A percentile compares a stretch with the other conserved stretches of the same genome.
Conservation (phyloP, 2,888 invertebrate genomes). For the Pediacus dermestoides region DNA sequence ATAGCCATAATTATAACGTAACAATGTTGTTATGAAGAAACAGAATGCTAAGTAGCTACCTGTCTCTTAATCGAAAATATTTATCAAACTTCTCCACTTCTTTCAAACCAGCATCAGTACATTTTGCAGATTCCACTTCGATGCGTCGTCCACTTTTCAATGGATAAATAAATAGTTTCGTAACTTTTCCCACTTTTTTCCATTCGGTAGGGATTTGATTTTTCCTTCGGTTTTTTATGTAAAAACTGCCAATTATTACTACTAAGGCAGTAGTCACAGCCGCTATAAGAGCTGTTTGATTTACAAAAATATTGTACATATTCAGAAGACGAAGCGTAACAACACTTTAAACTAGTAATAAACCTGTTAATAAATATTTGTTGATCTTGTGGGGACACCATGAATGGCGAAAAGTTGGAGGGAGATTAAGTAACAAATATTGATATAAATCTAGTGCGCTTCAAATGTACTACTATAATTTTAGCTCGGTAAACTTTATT, state of each 20-base stretch:
- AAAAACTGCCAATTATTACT: constrained; percentile 14
- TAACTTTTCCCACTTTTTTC: constrained; percentile 29
- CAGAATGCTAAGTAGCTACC: too few relatives aligned
- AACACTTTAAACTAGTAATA: too few relatives aligned
- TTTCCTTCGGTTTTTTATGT: constrained; percentile 19
- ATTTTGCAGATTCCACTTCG: constrained; percentile 23
- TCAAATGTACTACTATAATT: too few relatives aligned
- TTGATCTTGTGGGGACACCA: too few relatives aligned
- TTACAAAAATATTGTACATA: too few relatives aligned
- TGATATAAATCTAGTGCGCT: too few relatives aligned
- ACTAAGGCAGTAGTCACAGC: not conserved
- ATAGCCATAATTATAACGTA: too few relatives aligned
- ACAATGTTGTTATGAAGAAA: not conserved
- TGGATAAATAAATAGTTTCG: constrained; percentile 30
- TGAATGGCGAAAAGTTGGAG: too few relatives aligned
- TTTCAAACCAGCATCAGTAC: constrained; percentile 25
- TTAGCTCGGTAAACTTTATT: too few relatives aligned
- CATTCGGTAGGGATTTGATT: constrained; percentile 28
- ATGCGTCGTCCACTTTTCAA: constrained; percentile 31
- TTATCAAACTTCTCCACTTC: constrained; percentile 20
- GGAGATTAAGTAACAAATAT: too few relatives aligned
- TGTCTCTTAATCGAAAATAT: constrained; percentile 25
- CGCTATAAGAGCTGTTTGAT: not conserved
- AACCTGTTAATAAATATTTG: too few relatives aligned
- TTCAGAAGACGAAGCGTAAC: too few relatives aligned